These are phyloP conservation scores for Corythornis vintsioides DNA, from an alignment of 2,113 vertebrate species.

Conservation along the genomic window DNA sequence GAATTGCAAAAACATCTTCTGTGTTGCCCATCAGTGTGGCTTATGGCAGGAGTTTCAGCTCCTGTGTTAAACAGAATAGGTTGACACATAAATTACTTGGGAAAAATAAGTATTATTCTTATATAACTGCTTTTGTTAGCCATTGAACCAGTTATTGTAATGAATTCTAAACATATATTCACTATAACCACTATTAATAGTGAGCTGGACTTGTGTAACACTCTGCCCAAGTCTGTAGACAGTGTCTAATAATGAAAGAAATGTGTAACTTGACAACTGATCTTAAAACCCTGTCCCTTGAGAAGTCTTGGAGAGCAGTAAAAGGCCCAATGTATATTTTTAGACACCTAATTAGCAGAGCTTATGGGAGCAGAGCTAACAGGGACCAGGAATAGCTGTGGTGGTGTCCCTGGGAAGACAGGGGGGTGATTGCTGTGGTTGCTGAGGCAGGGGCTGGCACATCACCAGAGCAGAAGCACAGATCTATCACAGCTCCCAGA, in stretches of 20 bases:
- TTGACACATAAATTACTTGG: neutral
- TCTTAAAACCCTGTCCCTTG: neutral
- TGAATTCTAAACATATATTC: neutral
- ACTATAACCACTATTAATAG: neutral
- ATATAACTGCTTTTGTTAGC: neutral
- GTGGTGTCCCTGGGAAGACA: neutral
- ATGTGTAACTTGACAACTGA: neutral
- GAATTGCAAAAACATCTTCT: slow-evolving; percentile 19
- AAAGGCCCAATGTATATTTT: neutral
- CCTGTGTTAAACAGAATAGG: neutral
- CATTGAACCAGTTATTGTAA: neutral
- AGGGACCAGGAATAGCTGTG: neutral
- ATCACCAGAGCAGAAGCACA: neutral
- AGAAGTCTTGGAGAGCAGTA: neutral
- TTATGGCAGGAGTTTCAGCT: neutral
- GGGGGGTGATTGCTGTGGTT: neutral
- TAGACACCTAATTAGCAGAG: neutral
- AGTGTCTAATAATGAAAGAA: neutral
- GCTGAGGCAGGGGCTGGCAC: neutral
- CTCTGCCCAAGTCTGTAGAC: neutral
- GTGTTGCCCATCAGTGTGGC: neutral
- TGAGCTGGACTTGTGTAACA: neutral
- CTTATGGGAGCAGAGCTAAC: neutral
- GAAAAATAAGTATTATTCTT: neutral
- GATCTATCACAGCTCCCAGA: neutral